Percentiles rank a stretch among this genome's conserved stretches.
Evolutionary conservation across 2,113 vertebrate genomes (phyloP).

Genomic region (Ailurus styani): DNA sequence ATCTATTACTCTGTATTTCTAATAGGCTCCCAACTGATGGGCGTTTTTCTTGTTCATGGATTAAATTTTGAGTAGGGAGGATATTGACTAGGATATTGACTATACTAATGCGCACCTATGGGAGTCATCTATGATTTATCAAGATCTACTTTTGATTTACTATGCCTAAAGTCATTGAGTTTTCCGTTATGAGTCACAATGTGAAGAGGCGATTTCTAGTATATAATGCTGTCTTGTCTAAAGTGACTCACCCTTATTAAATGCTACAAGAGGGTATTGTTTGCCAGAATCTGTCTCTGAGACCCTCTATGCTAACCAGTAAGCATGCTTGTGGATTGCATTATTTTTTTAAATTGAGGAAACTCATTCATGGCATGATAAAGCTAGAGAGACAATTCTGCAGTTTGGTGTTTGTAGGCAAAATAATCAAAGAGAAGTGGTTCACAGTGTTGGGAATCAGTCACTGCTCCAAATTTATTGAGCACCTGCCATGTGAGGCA

Average conservation of each 20-base stretch:
- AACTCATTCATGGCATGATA: neutral
- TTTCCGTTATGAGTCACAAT: neutral
- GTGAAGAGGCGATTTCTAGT: neutral
- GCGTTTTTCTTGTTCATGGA: neutral
- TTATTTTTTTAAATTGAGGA: neutral
- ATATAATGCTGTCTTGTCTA: neutral
- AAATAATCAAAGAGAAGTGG: neutral
- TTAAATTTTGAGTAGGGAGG: neutral
- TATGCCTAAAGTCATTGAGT: neutral
- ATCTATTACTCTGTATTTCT: neutral
- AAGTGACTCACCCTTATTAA: neutral
- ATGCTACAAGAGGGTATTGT: neutral
- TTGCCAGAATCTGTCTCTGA: neutral
- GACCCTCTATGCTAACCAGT: neutral
- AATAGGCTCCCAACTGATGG: neutral
- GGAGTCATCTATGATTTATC: neutral
- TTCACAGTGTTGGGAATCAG: neutral
- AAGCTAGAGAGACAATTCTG: neutral
- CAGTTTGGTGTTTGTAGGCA: neutral
- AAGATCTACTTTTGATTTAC: neutral
- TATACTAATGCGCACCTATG: neutral
- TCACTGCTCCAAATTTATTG: neutral
- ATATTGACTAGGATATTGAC: neutral
- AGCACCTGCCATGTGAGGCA: neutral
- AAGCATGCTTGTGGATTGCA: neutral